Base-by-base conservation (phyloP, 2,888 invertebrate species). In the Drosophila mettleri region DNA sequence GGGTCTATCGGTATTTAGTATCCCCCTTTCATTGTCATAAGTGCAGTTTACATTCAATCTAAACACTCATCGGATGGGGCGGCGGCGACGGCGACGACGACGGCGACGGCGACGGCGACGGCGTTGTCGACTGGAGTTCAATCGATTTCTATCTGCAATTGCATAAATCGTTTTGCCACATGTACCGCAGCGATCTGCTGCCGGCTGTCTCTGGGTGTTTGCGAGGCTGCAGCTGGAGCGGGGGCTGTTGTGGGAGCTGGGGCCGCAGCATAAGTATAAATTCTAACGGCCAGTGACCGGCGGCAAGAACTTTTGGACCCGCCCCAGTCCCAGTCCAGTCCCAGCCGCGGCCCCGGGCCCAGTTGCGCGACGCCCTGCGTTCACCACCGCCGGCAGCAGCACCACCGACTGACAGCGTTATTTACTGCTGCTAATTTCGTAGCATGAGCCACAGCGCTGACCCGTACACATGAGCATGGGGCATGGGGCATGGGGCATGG, bases 71-170 rank as follows among this genome's bases (percentile, higher is more conserved):
- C 78, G 69, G 53, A 45, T 46, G 54, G 64, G 55, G 59, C 48
- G 6, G 10, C 3, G 43, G 43, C 41, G 41, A 22, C 18, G 38
- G 20, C 38, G 20, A 39, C 14, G 41, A 4, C 43, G 24, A 16
- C 61, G 16, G 16, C 27, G 10, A 45, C 16, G 55, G 67, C 52
- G 16, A 16, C 5, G 24, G 24, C 24, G 24, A 24, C 5, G 24
- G 24, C 24, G 24, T 4, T 24, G 24, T 24, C 16, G 18, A 66
- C 67, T 70, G 60, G 64, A 82, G 81, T 88, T 82, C 82, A 90
- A 89, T 89, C 90, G 89, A 89, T 89, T 89, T 84, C 84, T 90
- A 89, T 89, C 89, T 88, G 78, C 74, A 77, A 81, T 83, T 81
- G 84, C 88, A 90, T 89, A 89, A 89, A 89, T 89, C 89, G 90